Evolutionary conservation across 2,797 vertebrate genomes (phyloP).

Genomic region (Momotus momota): DNA sequence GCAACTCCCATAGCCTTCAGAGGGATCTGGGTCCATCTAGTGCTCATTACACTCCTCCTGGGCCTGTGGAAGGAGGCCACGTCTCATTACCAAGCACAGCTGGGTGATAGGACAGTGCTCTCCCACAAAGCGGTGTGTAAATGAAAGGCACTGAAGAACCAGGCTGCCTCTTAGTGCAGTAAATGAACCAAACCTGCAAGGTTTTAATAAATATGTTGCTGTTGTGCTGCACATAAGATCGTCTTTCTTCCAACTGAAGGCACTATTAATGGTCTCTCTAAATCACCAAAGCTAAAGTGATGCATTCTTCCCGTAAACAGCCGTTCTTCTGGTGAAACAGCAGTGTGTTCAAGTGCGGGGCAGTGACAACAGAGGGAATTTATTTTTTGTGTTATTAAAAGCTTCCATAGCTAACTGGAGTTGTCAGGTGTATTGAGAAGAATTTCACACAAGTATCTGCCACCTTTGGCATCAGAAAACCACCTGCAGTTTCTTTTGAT

Average conservation of each 20-base stretch:
- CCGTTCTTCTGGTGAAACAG: background rate
- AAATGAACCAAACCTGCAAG: background rate
- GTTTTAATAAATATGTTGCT: background rate
- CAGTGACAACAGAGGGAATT: background rate
- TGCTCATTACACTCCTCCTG: background rate
- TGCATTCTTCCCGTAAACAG: background rate
- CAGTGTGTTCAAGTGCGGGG: background rate
- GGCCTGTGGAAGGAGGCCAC: accelerated
- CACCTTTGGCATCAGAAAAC: background rate
- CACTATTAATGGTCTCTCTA: background rate
- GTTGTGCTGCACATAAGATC: background rate
- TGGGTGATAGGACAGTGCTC: background rate
- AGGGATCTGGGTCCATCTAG: background rate
- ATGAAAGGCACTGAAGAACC: background rate
- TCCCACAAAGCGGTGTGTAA: background rate
- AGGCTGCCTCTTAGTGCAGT: background rate
- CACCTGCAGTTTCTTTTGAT: background rate
- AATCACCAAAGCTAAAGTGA: background rate
- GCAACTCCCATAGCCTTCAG: background rate
- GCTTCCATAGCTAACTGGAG: background rate
- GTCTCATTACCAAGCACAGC: accelerated
- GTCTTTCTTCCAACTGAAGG: background rate
- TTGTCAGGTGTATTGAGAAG: background rate
- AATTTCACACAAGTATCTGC: background rate
- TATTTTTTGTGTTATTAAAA: background rate